phyloP scores from a whole-genome alignment of 2,113 vertebrate species.

The Amblyopsis rosae region DNA sequence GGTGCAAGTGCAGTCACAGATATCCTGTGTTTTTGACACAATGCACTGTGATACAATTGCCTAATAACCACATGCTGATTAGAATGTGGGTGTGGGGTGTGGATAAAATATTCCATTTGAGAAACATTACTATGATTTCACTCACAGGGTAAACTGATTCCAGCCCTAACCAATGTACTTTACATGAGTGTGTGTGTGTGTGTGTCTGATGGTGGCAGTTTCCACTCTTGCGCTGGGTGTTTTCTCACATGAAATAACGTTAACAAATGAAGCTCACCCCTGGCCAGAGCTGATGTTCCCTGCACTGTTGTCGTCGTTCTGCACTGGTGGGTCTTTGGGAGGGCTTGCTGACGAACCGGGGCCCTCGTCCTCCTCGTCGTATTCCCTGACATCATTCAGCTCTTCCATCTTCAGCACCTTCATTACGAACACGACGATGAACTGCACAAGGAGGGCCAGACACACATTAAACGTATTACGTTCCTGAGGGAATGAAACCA shows the following conservation, averaged over 20 bases:
- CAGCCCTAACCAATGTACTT: no score
- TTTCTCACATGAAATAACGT: background rate
- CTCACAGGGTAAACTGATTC: no score
- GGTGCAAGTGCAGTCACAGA: background rate
- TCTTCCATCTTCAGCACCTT: slow-evolving; percentile 89
- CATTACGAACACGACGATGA: slow-evolving; percentile 89
- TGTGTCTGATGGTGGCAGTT: background rate
- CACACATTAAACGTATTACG: background rate
- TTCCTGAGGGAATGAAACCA: background rate
- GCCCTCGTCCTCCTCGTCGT: slow-evolving; percentile 78
- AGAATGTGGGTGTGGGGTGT: no score
- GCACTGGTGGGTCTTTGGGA: slow-evolving; percentile 26
- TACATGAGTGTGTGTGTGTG: no score
- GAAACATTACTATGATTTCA: no score
- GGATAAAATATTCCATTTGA: no score
- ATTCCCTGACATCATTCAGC: slow-evolving; percentile 90
- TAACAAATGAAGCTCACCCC: slow-evolving; percentile 51
- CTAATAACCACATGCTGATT: no score
- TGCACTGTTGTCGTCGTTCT: slow-evolving; percentile 42
- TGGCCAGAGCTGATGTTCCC: slow-evolving; percentile 62
- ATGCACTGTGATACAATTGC: background rate
- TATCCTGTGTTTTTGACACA: background rate
- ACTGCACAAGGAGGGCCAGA: slow-evolving; percentile 68
- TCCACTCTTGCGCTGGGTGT: background rate
- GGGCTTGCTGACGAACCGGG: slow-evolving; percentile 39